phyloP scores from a whole-genome alignment of 1,140 invertebrate genomes.

The Parapsyche elsis region DNA sequence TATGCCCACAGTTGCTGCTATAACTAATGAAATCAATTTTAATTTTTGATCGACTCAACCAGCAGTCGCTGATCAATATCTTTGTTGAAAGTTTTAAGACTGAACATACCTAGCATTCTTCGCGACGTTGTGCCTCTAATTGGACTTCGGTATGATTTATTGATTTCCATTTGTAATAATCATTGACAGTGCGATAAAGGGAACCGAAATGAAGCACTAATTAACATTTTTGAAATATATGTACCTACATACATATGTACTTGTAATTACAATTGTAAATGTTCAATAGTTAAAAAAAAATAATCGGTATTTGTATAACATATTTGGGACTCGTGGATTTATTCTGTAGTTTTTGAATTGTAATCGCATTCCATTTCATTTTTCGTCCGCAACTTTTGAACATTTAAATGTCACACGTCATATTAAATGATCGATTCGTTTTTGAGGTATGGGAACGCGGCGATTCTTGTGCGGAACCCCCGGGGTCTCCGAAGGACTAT shows the following conservation, averaged over 20 bases:
- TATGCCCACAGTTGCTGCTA: too few species aligned
- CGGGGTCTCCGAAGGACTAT: not conserved
- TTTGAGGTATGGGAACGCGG: not conserved
- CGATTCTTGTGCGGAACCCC: conserved; percentile 4
- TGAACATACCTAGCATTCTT: conserved; percentile 15
- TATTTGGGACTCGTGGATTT: too few species aligned
- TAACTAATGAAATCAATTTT: not conserved
- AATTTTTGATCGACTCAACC: not conserved
- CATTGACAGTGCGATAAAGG: not conserved
- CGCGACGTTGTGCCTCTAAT: not conserved
- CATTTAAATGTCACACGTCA: conserved; percentile 4
- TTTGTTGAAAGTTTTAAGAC: not conserved
- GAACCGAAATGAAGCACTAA: not conserved
- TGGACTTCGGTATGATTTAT: conserved; percentile 21
- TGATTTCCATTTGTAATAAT: conserved; percentile 32
- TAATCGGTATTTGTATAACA: not conserved
- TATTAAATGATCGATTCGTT: conserved; percentile 25
- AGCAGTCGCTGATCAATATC: too few species aligned
- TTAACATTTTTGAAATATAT: not conserved
- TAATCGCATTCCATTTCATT: conserved; percentile 1
- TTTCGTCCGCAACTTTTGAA: too few species aligned
- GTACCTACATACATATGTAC: too few species aligned
- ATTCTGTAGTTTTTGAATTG: not conserved
- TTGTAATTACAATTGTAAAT: too few species aligned
- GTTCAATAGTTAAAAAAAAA: too few species aligned